These are phyloP conservation scores for Drosophila conformis DNA, from an alignment of 2,888 invertebrate genomes.

Conservation along the genomic window DNA sequence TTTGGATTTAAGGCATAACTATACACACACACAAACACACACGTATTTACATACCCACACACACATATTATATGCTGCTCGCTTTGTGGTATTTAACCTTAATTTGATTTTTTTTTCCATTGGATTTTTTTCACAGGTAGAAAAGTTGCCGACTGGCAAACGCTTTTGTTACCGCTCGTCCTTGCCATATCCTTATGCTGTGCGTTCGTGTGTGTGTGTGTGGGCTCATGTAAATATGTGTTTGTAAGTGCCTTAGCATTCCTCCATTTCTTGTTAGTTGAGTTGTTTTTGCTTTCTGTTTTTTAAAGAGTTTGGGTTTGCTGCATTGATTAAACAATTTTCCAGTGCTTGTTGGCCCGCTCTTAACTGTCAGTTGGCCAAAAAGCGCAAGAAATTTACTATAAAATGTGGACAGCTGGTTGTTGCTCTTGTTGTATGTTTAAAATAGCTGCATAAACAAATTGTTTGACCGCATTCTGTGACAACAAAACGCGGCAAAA, in stretches of 20 bases:
- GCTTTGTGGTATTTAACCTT: constrained; percentile 81
- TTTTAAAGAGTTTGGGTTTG: constrained; percentile 63
- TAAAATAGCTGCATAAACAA: constrained; percentile 73
- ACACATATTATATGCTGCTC: constrained; percentile 50
- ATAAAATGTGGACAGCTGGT: constrained; percentile 27
- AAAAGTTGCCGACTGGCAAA: constrained; percentile 37
- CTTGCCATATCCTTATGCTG: constrained; percentile 41
- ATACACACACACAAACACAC: constrained; percentile 9
- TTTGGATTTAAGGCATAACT: constrained; percentile 60
- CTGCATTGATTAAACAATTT: constrained; percentile 75
- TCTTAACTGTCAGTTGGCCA: constrained; percentile 21
- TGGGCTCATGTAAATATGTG: constrained; percentile 7
- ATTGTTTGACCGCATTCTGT: constrained; percentile 76
- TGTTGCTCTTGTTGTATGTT: constrained; percentile 24
- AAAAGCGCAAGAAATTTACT: constrained; percentile 18
- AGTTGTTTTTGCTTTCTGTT: constrained; percentile 7
- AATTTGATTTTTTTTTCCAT: constrained; percentile 72
- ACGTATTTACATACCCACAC: constrained; percentile 9
- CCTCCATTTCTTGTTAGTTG: constrained; percentile 10
- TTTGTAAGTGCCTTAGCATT: constrained; percentile 39
- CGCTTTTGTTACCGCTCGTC: constrained; percentile 47
- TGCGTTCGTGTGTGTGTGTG: constrained; percentile 6
- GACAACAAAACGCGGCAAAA: constrained; percentile 50
- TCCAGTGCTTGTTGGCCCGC: constrained; percentile 8
- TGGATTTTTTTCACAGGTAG: constrained; percentile 40